Base-by-base conservation (phyloP, 2,888 invertebrate species). In the Euplagia quadripunctaria region DNA sequence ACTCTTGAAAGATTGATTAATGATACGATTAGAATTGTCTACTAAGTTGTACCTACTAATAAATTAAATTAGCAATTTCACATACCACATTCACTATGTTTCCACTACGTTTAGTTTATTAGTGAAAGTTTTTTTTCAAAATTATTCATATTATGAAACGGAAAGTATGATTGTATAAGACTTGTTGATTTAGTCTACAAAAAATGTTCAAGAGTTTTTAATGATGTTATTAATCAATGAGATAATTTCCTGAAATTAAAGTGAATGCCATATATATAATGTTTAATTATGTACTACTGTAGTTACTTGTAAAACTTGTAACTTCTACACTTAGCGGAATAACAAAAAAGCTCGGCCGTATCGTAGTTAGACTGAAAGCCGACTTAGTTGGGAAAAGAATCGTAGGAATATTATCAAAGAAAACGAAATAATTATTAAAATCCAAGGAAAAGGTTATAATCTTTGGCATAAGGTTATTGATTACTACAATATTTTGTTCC, bases 111-210 rank as follows among this genome's bases (percentile, higher is more conserved):
- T 69, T 49, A 42, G 46, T 58, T 20, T 58, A 46, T n/a, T 7
- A 68, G 74, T 74, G 74, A 74, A 74, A 74, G 74, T 71, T 70
- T 65, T 52, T n/a, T 20, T 52, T 20, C 9, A 8, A 61, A 74
- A 68, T 74, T 66, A 68, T 64, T 51, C 63, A 63, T 68, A 73
- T 71, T 63, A 49, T 49, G 55, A 73, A 74, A 71, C 63, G 51
- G 70, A 74, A 71, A 74, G 74, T 74, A 55, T 55, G 63, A 11
- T 70, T 67, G 31, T 55, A 64, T 71, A 52, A 71, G 46, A 65
- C 9, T 49, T 41, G n/a, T 68, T 42, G 20, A 64, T 52, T 64
- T 64, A 14, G 20, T n/a, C 17, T 64, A 43, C 58, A 43, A 17
- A 55, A 43, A 52, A 16, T 66, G 41, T 51, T 31, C 41, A 66